Conservation (phyloP, 1,140 invertebrate species). For the Cyrtorhinus lividipennis region DNA sequence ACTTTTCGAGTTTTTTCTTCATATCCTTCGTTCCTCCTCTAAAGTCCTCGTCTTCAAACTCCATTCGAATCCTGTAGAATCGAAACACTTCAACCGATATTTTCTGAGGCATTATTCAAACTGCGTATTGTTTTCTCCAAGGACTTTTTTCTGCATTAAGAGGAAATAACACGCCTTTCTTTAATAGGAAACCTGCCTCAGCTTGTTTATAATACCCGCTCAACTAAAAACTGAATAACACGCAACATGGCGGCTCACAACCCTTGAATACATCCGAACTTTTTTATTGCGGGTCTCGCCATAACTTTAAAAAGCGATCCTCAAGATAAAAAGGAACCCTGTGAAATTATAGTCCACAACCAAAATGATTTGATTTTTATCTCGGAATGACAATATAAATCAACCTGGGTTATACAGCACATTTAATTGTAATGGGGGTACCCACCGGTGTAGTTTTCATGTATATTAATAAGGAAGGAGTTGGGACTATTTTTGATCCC, state of each 20-base stretch:
- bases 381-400: constrained; percentile 2
- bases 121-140: too few species aligned
- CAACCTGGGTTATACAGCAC: neutral
- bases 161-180: neutral
- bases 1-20: too few species aligned
- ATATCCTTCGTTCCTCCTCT: too few species aligned
- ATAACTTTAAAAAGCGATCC: neutral
- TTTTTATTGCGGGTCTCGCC: neutral
- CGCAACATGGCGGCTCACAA: constrained; percentile 2
- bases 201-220: neutral
- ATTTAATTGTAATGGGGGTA: neutral
- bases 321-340: neutral
- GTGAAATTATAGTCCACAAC: neutral
- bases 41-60: too few species aligned
- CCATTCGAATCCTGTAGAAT: too few species aligned
- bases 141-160: too few species aligned
- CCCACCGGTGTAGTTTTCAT: neutral
- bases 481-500: neutral
- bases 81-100: too few species aligned
- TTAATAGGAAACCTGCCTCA: neutral
- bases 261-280: neutral
- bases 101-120: too few species aligned
- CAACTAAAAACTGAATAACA: neutral
- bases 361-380: constrained; percentile 6
- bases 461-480: constrained; percentile 8